phyloP scores from a whole-genome alignment of 2,113 vertebrate species.

The Apodemus sylvaticus region DNA sequence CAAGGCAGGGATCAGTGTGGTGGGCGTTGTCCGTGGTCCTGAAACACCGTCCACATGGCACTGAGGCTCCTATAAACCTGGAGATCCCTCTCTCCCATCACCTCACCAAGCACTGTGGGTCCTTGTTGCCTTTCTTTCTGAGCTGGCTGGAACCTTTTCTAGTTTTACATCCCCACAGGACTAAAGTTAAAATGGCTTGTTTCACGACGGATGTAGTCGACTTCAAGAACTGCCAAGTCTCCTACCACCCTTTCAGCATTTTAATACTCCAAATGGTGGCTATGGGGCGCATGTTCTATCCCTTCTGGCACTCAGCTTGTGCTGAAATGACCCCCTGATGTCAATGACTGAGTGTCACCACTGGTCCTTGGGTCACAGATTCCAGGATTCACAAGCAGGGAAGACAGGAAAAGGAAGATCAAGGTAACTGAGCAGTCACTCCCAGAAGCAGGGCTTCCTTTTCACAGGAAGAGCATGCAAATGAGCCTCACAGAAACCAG shows the following conservation, averaged over 20 bases:
- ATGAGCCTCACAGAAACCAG: not conserved
- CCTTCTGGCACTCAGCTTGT: not conserved
- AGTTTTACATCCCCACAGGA: not conserved
- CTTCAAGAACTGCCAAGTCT: not conserved
- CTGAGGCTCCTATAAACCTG: not conserved
- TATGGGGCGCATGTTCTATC: rapidly evolving
- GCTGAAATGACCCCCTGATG: not conserved
- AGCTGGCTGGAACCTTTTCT: rapidly evolving
- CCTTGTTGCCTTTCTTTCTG: not conserved
- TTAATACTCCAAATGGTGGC: not conserved
- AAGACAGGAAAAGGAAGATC: not conserved
- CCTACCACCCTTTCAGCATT: not conserved
- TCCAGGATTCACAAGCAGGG: no score
- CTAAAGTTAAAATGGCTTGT: no score
- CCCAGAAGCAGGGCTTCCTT: not conserved
- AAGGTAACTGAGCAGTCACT: not conserved
- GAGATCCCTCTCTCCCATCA: not conserved
- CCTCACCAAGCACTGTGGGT: not conserved
- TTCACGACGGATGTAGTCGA: rapidly evolving
- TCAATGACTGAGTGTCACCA: not conserved
- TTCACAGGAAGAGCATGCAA: not conserved
- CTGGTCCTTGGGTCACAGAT: not conserved
- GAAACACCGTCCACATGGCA: rapidly evolving
- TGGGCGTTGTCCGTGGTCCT: conserved; percentile 54
- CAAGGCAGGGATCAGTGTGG: rapidly evolving